These are phyloP conservation scores for Trachymyrmex septentrionalis DNA, from an alignment of 1,140 invertebrate genomes.

Conservation along the genomic window DNA sequence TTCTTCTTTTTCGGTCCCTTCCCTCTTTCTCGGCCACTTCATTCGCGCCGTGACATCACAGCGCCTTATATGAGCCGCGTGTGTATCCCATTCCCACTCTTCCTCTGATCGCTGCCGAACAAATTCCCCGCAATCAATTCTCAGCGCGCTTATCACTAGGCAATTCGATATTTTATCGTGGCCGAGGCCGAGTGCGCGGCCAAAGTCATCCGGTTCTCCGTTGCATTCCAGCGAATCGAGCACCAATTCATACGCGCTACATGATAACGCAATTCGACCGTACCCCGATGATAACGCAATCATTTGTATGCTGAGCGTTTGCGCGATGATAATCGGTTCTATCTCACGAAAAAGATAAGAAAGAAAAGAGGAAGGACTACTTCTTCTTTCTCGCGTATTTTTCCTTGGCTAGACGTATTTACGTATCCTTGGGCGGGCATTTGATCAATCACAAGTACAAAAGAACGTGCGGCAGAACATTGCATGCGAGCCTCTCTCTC, in stretches of 20 bases:
- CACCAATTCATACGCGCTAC: constrained; percentile 51
- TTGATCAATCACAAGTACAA: constrained; percentile 80
- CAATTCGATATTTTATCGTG: constrained; percentile 60
- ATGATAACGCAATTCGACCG: constrained; percentile 53
- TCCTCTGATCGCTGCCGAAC: constrained; percentile 22
- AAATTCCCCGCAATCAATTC: constrained; percentile 62
- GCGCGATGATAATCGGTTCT: constrained; percentile 63
- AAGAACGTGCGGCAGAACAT: constrained; percentile 23
- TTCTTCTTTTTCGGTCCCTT: constrained; percentile 1
- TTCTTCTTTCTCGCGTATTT: constrained; percentile 17
- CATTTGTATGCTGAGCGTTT: constrained; percentile 64
- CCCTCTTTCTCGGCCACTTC: constrained; percentile 19
- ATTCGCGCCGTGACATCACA: constrained; percentile 48
- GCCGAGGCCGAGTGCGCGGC: constrained; percentile 33
- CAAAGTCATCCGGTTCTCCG: constrained; percentile 43
- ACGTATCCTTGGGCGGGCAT: constrained; percentile 53
- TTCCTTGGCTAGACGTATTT: constrained; percentile 58
- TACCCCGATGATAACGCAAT: constrained; percentile 62
- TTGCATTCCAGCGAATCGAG: constrained; percentile 52
- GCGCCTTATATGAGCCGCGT: constrained; percentile 46
- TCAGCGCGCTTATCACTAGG: constrained; percentile 56
- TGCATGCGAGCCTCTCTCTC: constrained; percentile 38
- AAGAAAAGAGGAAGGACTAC: not conserved
- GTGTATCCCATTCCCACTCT: constrained; percentile 18
- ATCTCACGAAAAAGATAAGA: not conserved